Percentiles rank a stretch among this genome's conserved stretches.
Conservation (phyloP, 2,113 vertebrate species). For the Oncorhynchus tshawytscha region DNA sequence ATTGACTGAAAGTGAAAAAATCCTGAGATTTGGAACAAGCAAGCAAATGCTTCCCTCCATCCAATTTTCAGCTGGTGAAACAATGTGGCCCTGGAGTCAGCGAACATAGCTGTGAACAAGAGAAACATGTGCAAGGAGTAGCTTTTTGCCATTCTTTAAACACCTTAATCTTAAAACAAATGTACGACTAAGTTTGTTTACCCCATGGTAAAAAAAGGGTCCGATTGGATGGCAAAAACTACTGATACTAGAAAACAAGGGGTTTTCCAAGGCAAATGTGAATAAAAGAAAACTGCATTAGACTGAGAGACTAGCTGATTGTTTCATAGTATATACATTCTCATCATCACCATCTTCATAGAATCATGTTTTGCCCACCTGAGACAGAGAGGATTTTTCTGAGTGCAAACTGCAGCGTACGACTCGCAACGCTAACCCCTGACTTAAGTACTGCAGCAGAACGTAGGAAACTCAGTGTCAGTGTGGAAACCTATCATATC, state of each 20-base stretch:
- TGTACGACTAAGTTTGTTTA: constrained; percentile 67
- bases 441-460: neutral
- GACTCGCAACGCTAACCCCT: neutral
- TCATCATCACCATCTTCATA: constrained; percentile 33
- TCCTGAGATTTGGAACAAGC: constrained; percentile 74
- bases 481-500: constrained; percentile 26
- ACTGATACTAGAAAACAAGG: constrained; percentile 51
- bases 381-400: constrained; percentile 59
- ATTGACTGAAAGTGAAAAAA: constrained; percentile 63
- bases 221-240: constrained; percentile 51
- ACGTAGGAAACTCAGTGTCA: constrained; percentile 11
- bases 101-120: neutral
- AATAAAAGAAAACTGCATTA: constrained; percentile 43
- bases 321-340: constrained; percentile 8
- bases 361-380: constrained; percentile 65
- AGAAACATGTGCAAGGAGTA: constrained; percentile 38
- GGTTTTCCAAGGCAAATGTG: constrained; percentile 78
- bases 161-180: constrained; percentile 74
- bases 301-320: constrained; percentile 51
- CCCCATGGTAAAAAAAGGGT: constrained; percentile 26
- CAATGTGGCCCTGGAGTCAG: constrained; percentile 12
- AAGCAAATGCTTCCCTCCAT: constrained; percentile 21
- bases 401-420: constrained; percentile 10
- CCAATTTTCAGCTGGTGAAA: constrained; percentile 35
- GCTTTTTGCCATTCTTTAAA: constrained; percentile 42